Base-by-base conservation (phyloP, 2,113 vertebrate genomes). In the Podiceps cristatus region DNA sequence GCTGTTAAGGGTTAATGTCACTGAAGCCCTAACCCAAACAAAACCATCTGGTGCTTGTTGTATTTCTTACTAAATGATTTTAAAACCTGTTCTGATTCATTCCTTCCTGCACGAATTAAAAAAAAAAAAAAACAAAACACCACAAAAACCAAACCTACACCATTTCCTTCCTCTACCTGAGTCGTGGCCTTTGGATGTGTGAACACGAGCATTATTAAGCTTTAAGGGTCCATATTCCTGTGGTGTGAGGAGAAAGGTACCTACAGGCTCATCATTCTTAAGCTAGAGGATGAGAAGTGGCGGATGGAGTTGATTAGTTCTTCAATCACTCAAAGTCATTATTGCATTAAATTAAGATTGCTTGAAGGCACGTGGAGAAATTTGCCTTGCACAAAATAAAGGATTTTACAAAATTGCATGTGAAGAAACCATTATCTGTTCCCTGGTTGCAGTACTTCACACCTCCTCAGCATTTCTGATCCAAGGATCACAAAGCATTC, bases 311-410 rank as follows among this genome's bases (percentile, higher is more conserved):
- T 90, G 62, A 93, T 93, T 86, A 93, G 78, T 59, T 93, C 90
- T 94, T 96, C 81, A 86, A 58, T 87, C 68, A 89, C 35, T 93
- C 74, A 11, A 95, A 95, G 58, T 82, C 71, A 93, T 95, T 81
- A 92, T 49, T 66, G 27, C 58, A 79, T 68, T 93, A 89, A 94
- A 89, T 85, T 73, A 74, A 86, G 92, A 78, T 66, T 66, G 73
- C 89, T 78, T 67, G 69, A 94, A 89, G 84, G 73, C 69, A 91
- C 8, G 4, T 8, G 12, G 56, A 96, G 18, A 69, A 94, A 75
- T 94, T 93, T 72, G 90, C 62, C 45, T 72, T 25, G 45, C 40
- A 66, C 8, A 82, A 49, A 95, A 90, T 64, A 79, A 90, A 87
- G 35, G 45, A 90, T 88, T 79, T 88, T 79, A 76, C 62, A 94